Conservation (phyloP, 2,888 invertebrate species). For the Caenorhabditis sp. region DNA sequence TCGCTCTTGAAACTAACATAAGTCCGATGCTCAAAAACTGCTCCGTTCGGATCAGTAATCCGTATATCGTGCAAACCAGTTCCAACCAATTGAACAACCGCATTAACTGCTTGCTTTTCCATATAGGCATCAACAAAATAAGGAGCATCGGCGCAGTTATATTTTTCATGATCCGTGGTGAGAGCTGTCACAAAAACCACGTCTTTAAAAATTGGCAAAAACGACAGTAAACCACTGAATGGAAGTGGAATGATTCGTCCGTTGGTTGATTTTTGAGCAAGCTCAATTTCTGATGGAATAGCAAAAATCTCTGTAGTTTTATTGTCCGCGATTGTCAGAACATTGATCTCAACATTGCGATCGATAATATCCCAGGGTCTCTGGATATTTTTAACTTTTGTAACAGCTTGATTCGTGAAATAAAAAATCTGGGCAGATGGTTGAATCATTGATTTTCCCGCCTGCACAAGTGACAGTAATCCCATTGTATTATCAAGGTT, state of each 20-base stretch:
- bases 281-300: slow-evolving; percentile 21
- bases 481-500: slow-evolving; percentile 24
- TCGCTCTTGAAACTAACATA: slow-evolving; percentile 13
- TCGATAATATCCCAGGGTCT: slow-evolving; percentile 26
- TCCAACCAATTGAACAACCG: slow-evolving; percentile 21
- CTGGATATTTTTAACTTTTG: slow-evolving; percentile 18
- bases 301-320: slow-evolving; percentile 21
- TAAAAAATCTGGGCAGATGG: slow-evolving; percentile 39
- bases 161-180: slow-evolving; percentile 22
- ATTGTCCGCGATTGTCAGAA: slow-evolving; percentile 26
- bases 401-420: slow-evolving; percentile 35
- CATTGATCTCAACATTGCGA: slow-evolving; percentile 31
- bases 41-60: slow-evolving; percentile 17
- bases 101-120: slow-evolving; percentile 8
- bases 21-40: background rate
- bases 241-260: slow-evolving; percentile 24
- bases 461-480: slow-evolving; percentile 27
- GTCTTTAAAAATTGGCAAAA: slow-evolving; percentile 15
- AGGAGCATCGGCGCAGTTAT: slow-evolving; percentile 16
- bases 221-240: slow-evolving; percentile 1
- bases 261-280: slow-evolving; percentile 23
- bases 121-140: slow-evolving; percentile 13
- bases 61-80: slow-evolving; percentile 11
- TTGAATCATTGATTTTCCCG: slow-evolving; percentile 28
- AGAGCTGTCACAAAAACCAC: slow-evolving; percentile 12